A percentile compares a stretch with the other conserved stretches of the same genome.
phyloP scores from a whole-genome alignment of 2,888 invertebrate species.

The Epirrhoe tristata region DNA sequence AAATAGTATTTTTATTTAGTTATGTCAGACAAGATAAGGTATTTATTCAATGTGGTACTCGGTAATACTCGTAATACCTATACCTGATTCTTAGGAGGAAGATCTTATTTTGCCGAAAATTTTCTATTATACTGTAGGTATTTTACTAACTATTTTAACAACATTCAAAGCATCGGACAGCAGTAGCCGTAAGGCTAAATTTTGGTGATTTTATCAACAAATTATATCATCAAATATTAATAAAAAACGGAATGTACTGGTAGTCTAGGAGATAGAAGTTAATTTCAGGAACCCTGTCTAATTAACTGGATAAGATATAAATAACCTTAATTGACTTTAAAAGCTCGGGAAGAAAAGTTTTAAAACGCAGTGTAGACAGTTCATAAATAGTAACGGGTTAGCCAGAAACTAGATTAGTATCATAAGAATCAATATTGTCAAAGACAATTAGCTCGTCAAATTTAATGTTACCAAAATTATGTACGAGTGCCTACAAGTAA shows the following conservation, averaged over 20 bases:
- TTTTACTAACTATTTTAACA: constrained; percentile 41
- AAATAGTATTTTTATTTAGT: neutral
- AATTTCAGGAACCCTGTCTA: constrained; percentile 58
- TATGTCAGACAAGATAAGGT: neutral
- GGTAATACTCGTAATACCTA: too few relatives aligned
- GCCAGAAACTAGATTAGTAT: constrained; percentile 28
- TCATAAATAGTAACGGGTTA: constrained; percentile 23
- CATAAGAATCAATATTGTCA: constrained; percentile 31
- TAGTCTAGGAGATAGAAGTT: constrained; percentile 26
- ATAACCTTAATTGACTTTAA: constrained; percentile 66
- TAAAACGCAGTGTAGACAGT: constrained; percentile 36
- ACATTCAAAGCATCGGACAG: constrained; percentile 56
- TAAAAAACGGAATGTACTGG: neutral
- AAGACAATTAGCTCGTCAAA: constrained; percentile 32
- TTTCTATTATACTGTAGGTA: neutral
- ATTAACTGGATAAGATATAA: constrained; percentile 54
- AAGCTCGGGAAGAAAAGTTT: constrained; percentile 67
- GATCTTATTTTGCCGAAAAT: neutral
- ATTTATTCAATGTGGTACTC: too few relatives aligned
- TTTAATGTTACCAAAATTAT: constrained; percentile 27
- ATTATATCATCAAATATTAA: neutral
- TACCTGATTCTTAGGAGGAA: neutral
- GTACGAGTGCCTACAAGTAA: constrained; percentile 37
- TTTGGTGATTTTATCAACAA: neutral
- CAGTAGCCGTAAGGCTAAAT: neutral